Conservation (phyloP, 2,797 vertebrate genomes). For the Amazonetta brasiliensis region DNA sequence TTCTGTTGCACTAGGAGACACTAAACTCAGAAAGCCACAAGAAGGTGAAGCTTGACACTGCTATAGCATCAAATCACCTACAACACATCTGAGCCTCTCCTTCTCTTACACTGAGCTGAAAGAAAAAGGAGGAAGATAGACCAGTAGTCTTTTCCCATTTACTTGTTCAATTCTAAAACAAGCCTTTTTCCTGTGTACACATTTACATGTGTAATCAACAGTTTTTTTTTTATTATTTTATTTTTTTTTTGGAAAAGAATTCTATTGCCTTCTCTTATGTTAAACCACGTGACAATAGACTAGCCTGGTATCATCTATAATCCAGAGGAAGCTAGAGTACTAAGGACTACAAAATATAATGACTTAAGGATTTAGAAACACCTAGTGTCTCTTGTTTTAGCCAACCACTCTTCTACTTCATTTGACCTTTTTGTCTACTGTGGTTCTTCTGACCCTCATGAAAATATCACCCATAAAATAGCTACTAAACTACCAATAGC, state of each 20-base stretch:
- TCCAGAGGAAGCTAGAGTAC: background rate
- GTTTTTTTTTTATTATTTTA: background rate
- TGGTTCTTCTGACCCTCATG: background rate
- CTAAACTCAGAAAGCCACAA: background rate
- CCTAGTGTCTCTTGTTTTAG: background rate
- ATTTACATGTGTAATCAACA: accelerated
- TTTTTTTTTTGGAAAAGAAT: background rate
- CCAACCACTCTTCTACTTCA: background rate
- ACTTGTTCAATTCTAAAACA: background rate
- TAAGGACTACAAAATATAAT: background rate
- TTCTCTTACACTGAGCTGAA: background rate
- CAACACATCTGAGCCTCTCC: background rate
- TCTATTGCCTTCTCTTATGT: background rate
- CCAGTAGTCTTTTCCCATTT: background rate
- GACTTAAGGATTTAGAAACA: background rate
- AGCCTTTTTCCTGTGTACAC: background rate
- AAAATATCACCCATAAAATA: background rate
- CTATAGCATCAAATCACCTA: background rate
- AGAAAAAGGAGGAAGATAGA: background rate
- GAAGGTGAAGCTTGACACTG: background rate
- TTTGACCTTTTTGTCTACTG: background rate
- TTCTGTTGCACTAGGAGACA: background rate
- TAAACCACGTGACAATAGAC: background rate
- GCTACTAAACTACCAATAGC: background rate
- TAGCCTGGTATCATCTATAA: accelerated